Evolutionary conservation across 2,888 invertebrate species (phyloP).

Genomic region (Drosophila mimica): DNA sequence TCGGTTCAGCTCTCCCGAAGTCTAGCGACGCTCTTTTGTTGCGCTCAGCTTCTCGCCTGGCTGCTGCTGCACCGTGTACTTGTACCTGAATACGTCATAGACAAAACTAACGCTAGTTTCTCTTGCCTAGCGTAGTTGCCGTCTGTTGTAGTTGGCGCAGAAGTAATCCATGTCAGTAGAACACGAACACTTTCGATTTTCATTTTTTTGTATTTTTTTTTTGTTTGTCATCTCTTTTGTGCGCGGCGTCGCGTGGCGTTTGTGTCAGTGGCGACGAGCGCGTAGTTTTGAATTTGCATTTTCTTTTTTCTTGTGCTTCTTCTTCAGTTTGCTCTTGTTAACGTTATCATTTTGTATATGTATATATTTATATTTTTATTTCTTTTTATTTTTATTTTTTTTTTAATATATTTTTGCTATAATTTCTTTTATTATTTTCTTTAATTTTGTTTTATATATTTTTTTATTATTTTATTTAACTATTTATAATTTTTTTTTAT

Average conservation of each 20-base stretch:
- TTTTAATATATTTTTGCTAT: slow-evolving; percentile 14
- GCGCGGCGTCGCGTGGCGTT: slow-evolving; percentile 70
- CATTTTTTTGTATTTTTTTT: slow-evolving; percentile 31
- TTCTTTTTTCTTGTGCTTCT: slow-evolving; percentile 37
- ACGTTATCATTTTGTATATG: slow-evolving; percentile 34
- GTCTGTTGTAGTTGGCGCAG: slow-evolving; percentile 46
- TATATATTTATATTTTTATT: background rate
- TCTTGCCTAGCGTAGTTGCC: slow-evolving; percentile 46
- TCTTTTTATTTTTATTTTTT: slow-evolving; percentile 5
- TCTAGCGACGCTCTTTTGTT: slow-evolving; percentile 35
- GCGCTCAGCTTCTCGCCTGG: slow-evolving; percentile 22
- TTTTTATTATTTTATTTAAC: slow-evolving; percentile 8
- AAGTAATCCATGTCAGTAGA: slow-evolving; percentile 84
- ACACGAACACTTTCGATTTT: slow-evolving; percentile 84
- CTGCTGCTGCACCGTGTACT: slow-evolving; percentile 7
- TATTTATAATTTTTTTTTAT: slow-evolving; percentile 21
- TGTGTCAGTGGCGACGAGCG: slow-evolving; percentile 30
- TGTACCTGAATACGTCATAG: slow-evolving; percentile 61
- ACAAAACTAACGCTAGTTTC: slow-evolving; percentile 77
- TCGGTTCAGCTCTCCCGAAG: slow-evolving; percentile 19
- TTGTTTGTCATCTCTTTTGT: slow-evolving; percentile 32
- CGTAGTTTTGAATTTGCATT: slow-evolving; percentile 27
- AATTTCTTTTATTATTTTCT: slow-evolving; percentile 1
- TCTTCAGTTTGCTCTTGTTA: slow-evolving; percentile 15
- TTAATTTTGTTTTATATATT: slow-evolving; percentile 20